A percentile compares a stretch with the other conserved stretches of the same genome.
Conservation (phyloP, 2,113 vertebrate species). For the Arizona elegans region DNA sequence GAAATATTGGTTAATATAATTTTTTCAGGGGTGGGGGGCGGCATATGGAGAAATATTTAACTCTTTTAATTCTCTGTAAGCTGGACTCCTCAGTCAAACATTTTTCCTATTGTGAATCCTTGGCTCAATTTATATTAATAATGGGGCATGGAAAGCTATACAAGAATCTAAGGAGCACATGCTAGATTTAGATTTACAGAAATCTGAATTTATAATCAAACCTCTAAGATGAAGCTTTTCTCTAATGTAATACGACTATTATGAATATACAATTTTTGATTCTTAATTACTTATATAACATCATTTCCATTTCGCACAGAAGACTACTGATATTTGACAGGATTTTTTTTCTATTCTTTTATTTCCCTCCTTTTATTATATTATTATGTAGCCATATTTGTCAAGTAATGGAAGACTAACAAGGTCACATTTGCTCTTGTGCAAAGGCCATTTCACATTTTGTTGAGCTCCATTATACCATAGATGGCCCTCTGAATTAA, state of each 20-base stretch:
- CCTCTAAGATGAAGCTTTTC: neutral
- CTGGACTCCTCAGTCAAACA: neutral
- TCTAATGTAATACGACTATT: neutral
- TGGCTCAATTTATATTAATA: neutral
- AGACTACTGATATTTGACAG: neutral
- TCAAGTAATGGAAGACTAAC: neutral
- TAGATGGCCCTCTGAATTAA: neutral
- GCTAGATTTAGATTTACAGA: neutral
- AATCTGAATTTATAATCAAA: neutral
- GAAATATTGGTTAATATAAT: neutral
- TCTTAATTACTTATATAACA: neutral
- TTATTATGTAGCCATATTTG: neutral
- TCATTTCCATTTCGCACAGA: neutral
- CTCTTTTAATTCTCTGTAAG: neutral
- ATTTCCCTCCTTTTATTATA: neutral
- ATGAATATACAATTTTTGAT: neutral
- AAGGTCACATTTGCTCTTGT: neutral
- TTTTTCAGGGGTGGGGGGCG: neutral
- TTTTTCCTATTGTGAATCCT: neutral
- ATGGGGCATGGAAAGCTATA: neutral
- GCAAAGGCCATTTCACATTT: neutral
- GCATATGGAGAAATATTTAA: neutral
- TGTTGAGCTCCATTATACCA: neutral
- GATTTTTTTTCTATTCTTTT: neutral
- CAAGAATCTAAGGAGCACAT: neutral